Percentiles rank a stretch among this genome's conserved stretches.
Evolutionary conservation across 2,797 vertebrate genomes (phyloP).

Genomic region (Anguilla megastoma): DNA sequence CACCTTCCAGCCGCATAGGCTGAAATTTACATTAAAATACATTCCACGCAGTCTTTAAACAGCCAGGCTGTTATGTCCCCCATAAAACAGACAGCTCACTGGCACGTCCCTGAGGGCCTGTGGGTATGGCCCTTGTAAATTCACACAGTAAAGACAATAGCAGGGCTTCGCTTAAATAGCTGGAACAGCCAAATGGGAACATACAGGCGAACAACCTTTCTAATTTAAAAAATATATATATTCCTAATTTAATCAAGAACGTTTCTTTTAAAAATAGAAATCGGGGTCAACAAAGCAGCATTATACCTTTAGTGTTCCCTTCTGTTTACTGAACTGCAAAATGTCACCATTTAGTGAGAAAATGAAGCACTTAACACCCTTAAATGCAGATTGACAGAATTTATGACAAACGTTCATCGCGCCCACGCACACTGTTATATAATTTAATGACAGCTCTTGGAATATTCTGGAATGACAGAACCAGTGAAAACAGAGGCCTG

Average conservation of each 20-base stretch:
- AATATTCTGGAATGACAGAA: neutral
- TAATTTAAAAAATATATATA: neutral
- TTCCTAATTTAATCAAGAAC: neutral
- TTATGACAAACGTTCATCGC: neutral
- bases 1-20: neutral
- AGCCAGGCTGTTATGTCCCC: slow-evolving; percentile 5
- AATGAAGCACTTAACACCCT: neutral
- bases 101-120: neutral
- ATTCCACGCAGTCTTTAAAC: neutral
- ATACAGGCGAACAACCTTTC: neutral
- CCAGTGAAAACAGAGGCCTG: slow-evolving; percentile 1
- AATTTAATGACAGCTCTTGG: slow-evolving; percentile 3
- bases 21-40: slow-evolving; percentile 22
- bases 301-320: neutral
- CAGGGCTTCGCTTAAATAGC: neutral
- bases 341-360: neutral
- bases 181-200: neutral
- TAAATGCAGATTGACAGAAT: neutral
- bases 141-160: neutral
- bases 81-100: slow-evolving; percentile 15
- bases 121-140: neutral
- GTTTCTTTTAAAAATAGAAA: neutral
- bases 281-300: neutral
- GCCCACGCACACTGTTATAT: slow-evolving; percentile 2
- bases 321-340: neutral